phyloP scores from a whole-genome alignment of 1,140 invertebrate species.

The Ctenoplectra terminalis region DNA sequence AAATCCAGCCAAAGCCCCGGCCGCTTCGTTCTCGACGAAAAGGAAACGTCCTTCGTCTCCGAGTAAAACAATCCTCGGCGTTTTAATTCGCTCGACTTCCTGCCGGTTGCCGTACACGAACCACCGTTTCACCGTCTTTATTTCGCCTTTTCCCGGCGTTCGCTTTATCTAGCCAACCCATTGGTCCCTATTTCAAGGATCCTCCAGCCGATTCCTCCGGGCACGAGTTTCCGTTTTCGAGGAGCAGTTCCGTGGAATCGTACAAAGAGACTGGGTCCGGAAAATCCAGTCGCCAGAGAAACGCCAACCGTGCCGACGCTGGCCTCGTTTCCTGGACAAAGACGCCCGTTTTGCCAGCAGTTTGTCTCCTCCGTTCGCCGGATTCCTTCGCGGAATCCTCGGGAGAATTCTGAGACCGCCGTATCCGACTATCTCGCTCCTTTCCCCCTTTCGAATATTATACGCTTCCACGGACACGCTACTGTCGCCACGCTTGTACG shows the following conservation, averaged over 20 bases:
- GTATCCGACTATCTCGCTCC: slow-evolving; percentile 1
- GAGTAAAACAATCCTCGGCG: slow-evolving; percentile 11
- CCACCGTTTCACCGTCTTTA: slow-evolving; percentile 36
- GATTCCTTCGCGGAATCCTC: slow-evolving; percentile 49
- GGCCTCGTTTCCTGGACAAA: slow-evolving; percentile 72
- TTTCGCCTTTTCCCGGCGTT: slow-evolving; percentile 24
- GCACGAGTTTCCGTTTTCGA: too few species aligned
- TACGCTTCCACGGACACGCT: not conserved
- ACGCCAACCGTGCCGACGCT: slow-evolving; percentile 58
- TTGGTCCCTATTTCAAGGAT: not conserved
- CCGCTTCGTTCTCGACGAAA: not conserved
- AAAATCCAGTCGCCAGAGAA: slow-evolving; percentile 42
- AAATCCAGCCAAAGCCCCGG: not conserved
- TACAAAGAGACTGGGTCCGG: not conserved
- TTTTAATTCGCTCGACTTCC: slow-evolving; percentile 31
- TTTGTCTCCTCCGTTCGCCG: slow-evolving; percentile 34
- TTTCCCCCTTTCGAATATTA: slow-evolving; percentile 6
- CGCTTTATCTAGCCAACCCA: slow-evolving; percentile 14
- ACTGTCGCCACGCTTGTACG: not conserved
- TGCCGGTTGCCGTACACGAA: slow-evolving; percentile 4
- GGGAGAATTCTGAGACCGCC: slow-evolving; percentile 20
- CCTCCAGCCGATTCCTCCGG: too few species aligned
- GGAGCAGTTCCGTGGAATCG: too few species aligned
- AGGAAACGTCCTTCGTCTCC: slow-evolving; percentile 20
- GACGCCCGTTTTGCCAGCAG: slow-evolving; percentile 65